Evolutionary conservation across 1,140 invertebrate species (phyloP), one percentile per base, ranked within the genome.

Genomic region (Helicoverpa armigera): DNA sequence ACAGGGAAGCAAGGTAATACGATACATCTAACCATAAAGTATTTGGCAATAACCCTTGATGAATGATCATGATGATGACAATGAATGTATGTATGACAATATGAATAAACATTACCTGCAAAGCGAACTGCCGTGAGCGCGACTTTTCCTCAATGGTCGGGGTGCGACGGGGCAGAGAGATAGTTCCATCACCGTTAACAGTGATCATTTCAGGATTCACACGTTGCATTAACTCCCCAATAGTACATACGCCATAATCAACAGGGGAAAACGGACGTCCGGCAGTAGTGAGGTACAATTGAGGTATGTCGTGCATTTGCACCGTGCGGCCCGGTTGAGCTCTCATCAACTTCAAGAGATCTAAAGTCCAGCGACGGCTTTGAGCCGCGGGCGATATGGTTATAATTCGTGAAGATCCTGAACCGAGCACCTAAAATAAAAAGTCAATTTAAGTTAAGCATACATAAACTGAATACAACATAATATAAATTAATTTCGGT

Each of bases 301-400:
- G 92, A 0, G 98, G 96, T 83, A 99, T 96, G 63, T 98, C 97
- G 12, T 96, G 96, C 0, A 98, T 87, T 2, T 95, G 91, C 0
- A 99, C 95, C 86, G 97, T 96, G 91, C 98, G 98, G 56, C 96
- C 96, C 2, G 97, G 96, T 84, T 98, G 97, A 0, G 97, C 96
- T 87, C 99, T 98, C 0, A 99, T 91, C 2, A 99, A 96, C 78
- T 98, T 96, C 2, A 98, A 90, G 2, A 99, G 93, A 95, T 99
- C 98, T 0, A 97, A 97, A 0, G 98, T 98, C 91, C 99, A 99
- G 69, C 99, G 96, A 75, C 98, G 97, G 69, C 98, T 96, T 95
- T 99, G 98, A 5, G 98, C 97, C 60, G 97, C 96, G 89, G 99
- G 98, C 5, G 98, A 98, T 11, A 99, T 95, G 0, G 98, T 99